phyloP scores from a whole-genome alignment of 35 echinoderm and acorn worm species.

The Ptychodera flava region DNA sequence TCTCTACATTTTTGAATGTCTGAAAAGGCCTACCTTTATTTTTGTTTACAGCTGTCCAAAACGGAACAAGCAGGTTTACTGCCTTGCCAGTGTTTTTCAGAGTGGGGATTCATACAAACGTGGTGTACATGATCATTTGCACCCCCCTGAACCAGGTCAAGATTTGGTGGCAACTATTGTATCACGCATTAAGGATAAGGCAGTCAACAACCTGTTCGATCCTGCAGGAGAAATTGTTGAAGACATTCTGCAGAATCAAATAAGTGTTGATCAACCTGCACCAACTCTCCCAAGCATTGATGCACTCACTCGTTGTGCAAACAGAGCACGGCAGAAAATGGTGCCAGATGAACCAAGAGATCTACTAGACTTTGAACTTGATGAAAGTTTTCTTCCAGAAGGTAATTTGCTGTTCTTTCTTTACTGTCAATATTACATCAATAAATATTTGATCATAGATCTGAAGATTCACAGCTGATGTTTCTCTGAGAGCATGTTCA shows the following conservation, averaged over 20 bases:
- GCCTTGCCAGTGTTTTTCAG: background rate
- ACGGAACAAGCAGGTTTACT: background rate
- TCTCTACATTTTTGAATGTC: no score
- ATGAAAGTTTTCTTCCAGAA: conserved; percentile 15
- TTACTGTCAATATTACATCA: no score
- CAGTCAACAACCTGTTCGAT: background rate
- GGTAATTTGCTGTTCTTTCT: background rate
- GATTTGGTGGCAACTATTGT: background rate
- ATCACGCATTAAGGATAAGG: background rate
- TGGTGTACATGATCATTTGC: background rate
- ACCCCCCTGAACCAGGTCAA: background rate
- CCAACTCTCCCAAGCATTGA: background rate
- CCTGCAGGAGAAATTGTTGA: background rate
- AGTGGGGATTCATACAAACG: background rate
- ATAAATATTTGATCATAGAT: no score
- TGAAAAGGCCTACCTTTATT: no score
- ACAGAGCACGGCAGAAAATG: background rate
- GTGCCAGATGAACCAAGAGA: background rate
- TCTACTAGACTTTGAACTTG: conserved; percentile 8
- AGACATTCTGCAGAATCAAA: background rate
- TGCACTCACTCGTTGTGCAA: background rate
- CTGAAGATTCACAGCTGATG: background rate
- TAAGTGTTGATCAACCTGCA: background rate
- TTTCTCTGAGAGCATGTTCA: background rate
- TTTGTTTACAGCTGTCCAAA: background rate